These are phyloP conservation scores for Tupaia chinensis DNA, from an alignment of 2,113 vertebrate species.

Conservation along the genomic window DNA sequence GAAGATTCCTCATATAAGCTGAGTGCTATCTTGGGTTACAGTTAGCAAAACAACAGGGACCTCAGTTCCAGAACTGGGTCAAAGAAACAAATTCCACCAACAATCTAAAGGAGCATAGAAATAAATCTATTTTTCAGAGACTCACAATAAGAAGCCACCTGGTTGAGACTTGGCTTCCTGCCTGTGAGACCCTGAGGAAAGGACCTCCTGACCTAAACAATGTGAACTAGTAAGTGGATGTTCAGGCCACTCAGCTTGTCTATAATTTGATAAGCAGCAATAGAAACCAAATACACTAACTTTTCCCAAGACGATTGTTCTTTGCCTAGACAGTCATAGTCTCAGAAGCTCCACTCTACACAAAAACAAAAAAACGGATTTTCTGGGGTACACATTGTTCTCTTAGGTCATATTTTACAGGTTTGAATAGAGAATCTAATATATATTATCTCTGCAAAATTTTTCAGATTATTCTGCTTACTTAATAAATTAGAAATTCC, in stretches of 20 bases:
- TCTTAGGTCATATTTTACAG: neutral
- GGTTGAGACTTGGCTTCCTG: neutral
- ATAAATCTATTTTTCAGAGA: neutral
- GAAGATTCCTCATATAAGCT: too few species aligned
- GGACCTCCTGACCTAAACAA: neutral
- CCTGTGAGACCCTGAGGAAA: neutral
- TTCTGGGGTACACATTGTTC: neutral
- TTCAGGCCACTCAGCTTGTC: neutral
- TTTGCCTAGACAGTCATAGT: neutral
- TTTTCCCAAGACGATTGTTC: neutral
- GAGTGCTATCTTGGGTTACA: neutral
- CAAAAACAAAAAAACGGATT: neutral
- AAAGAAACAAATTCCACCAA: neutral
- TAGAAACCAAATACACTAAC: neutral
- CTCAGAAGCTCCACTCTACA: neutral
- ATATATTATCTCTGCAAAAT: neutral
- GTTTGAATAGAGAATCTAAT: neutral
- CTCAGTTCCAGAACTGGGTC: neutral
- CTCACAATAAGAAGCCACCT: neutral
- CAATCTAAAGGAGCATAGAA: neutral
- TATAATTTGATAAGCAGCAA: neutral
- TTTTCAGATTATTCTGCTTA: neutral
- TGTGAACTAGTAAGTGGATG: neutral
- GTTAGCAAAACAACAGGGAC: neutral
- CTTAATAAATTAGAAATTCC: neutral